Percentiles rank a stretch among this genome's conserved stretches.
phyloP scores from a whole-genome alignment of 2,113 vertebrate species.

The Halcyon senegalensis region DNA sequence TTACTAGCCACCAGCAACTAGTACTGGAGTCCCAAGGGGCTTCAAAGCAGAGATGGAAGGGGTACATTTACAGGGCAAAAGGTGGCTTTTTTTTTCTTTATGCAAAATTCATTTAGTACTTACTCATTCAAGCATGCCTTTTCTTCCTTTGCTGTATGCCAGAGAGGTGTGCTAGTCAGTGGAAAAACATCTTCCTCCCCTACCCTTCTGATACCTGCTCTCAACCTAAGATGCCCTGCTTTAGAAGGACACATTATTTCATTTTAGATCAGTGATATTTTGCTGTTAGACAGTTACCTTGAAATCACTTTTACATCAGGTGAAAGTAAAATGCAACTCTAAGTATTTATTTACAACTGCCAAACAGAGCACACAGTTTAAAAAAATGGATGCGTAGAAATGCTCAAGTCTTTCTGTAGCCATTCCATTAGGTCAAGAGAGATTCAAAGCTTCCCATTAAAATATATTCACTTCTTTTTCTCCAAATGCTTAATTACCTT shows the following conservation, averaged over 20 bases:
- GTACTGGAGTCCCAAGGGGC: background rate
- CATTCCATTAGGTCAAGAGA: background rate
- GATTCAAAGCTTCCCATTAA: slow-evolving; percentile 26
- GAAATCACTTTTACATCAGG: background rate
- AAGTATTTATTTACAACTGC: background rate
- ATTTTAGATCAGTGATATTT: background rate
- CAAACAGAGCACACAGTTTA: background rate
- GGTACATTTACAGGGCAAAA: background rate
- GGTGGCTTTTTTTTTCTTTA: background rate
- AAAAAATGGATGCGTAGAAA: background rate
- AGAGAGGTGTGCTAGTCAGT: background rate
- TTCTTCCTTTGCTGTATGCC: background rate
- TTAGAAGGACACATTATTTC: background rate
- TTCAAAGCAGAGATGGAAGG: background rate
- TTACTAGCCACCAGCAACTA: background rate
- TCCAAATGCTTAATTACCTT: slow-evolving; percentile 29
- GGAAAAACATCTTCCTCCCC: background rate
- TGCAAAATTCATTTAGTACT: slow-evolving; percentile 32
- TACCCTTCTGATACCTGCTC: background rate
- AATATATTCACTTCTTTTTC: background rate
- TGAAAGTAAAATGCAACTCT: background rate
- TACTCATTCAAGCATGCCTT: slow-evolving; percentile 2
- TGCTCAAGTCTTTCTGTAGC: background rate
- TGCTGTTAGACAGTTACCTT: background rate
- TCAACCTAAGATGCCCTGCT: background rate